phyloP scores from a whole-genome alignment of 2,888 invertebrate species.

The Noctua pronuba region DNA sequence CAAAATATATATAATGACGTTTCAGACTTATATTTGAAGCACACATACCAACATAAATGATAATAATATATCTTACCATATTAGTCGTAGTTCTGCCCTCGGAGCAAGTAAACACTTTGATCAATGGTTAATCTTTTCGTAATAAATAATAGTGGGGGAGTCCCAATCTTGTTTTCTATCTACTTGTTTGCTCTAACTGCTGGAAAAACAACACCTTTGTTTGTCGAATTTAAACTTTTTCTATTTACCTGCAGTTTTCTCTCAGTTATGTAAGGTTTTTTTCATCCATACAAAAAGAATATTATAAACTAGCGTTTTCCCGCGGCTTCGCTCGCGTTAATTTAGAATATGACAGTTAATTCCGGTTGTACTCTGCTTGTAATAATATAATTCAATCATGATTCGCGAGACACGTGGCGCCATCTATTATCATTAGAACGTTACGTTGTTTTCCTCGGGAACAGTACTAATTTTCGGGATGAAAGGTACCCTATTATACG shows the following conservation, averaged over 20 bases:
- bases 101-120: slow-evolving; percentile 59
- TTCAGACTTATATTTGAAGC: neutral
- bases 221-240: slow-evolving; percentile 24
- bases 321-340: no score
- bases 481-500: no score
- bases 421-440: no score
- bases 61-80: neutral
- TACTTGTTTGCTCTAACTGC: slow-evolving; percentile 43
- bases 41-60: neutral
- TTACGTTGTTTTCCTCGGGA: no score
- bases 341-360: no score
- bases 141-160: slow-evolving; percentile 42
- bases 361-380: no score
- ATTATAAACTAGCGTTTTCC: no score
- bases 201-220: slow-evolving; percentile 36
- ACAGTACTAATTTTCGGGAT: no score
- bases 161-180: slow-evolving; percentile 49
- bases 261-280: neutral
- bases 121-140: slow-evolving; percentile 43
- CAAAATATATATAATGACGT: neutral
- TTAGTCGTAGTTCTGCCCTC: neutral
- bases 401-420: no score
- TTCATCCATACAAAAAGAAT: neutral
- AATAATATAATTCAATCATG: no score
- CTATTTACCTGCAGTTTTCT: slow-evolving; percentile 8